Evolutionary conservation across 1,140 invertebrate species (phyloP), one percentile per base, ranked within the genome.

Genomic region (Brachionus angularis): DNA sequence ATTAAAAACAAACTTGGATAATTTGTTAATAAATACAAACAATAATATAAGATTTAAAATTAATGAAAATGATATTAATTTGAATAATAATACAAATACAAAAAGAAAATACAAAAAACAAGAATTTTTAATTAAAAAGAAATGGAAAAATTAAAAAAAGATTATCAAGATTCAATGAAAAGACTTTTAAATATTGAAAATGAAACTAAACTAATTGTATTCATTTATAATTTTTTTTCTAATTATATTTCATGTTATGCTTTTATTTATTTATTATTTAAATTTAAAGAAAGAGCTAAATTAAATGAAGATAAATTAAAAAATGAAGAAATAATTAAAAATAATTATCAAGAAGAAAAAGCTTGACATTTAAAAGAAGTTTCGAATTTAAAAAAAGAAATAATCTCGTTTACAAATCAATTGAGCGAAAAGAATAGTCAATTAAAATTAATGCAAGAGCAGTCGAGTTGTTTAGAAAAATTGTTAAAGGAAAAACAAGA

Each of bases 101-200:
- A n/a, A 29, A 52, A 58, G 53, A 58, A 58, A 58, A 36, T 39
- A 58, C 23, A 58, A 58, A 58, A 58, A 58, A 58, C 53, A 58
- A 58, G 53, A 58, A 36, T n/a, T 34, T 0, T 8, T 10, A 8
- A n/a, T 58, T 18, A 39, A 31, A 36, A 5, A 36, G 53, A 58
- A 21, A 21, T 58, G 31, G 53, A 58, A 36, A 58, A 58, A n/a
- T 58, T 58, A 7, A 58, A 58, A 58, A 58, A 58, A 36, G 53
- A 58, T 3, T 58, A 58, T 12, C 53, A 58, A 21, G 31, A 58
- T 3, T 36, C 53, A 21, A 25, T 58, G 4, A 58, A 58, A 39
- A 31, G 53, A 36, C 7, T 58, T 7, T 31, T 36, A 58, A 10
- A 18, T 0, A 58, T 58, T 34, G 53, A 58, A 58, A 36, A 36